Percentiles rank a stretch among this genome's conserved stretches.
These are phyloP conservation scores for Drosophila trapezifrons DNA, from an alignment of 1,140 invertebrate genomes.

Conservation along the genomic window DNA sequence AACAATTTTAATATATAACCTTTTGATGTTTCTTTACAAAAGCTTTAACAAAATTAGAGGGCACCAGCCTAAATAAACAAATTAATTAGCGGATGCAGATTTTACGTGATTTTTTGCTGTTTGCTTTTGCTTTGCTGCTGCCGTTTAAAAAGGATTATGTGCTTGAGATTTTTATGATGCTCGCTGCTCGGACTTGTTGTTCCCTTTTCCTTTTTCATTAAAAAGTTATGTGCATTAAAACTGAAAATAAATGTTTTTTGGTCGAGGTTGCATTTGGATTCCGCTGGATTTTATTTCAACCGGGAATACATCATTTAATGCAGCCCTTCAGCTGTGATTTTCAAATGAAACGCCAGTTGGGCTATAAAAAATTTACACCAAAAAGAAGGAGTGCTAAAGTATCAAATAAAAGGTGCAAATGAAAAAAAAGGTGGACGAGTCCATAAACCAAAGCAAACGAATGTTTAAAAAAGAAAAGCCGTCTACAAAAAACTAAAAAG, in stretches of 20 bases:
- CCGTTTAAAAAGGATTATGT: slow-evolving; percentile 70
- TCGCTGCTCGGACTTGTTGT: slow-evolving; percentile 8
- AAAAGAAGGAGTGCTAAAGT: slow-evolving; percentile 33
- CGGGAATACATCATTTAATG: slow-evolving; percentile 52
- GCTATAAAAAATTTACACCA: slow-evolving; percentile 62
- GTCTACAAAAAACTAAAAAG: slow-evolving; percentile 13
- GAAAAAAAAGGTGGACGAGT: slow-evolving; percentile 31
- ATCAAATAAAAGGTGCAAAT: slow-evolving; percentile 39
- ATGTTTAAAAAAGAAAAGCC: neutral
- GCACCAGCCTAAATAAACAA: slow-evolving; percentile 70
- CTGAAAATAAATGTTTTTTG: slow-evolving; percentile 37
- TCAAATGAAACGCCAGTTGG: slow-evolving; percentile 38
- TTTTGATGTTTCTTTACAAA: no score
- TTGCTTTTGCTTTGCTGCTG: slow-evolving; percentile 12
- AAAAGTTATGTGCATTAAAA: slow-evolving; percentile 65
- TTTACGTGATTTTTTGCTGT: slow-evolving; percentile 26
- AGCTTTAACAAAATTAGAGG: no score
- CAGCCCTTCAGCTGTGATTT: slow-evolving; percentile 61
- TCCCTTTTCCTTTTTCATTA: slow-evolving; percentile 64
- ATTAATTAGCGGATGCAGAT: slow-evolving; percentile 65
- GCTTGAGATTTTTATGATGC: slow-evolving; percentile 54
- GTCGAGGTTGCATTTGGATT: neutral
- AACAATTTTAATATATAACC: no score
- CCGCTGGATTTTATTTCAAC: slow-evolving; percentile 24
- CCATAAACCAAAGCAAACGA: slow-evolving; percentile 23